Evolutionary conservation across 2,888 invertebrate species (phyloP).

Genomic region (Dendrolimus houi): DNA sequence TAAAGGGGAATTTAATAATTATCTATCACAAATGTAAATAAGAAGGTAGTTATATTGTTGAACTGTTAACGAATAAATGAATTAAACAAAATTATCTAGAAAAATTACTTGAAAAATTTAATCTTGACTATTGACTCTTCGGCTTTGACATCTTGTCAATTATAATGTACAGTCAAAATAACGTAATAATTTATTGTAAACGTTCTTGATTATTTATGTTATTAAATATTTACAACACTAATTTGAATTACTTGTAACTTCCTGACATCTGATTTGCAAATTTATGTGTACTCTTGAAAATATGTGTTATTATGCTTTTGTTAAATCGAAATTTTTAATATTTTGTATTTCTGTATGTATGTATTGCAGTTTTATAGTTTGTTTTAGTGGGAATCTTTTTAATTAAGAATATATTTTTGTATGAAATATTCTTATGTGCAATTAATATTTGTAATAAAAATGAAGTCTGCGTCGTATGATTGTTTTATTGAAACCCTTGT

Average conservation of each 20-base stretch:
- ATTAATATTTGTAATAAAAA: conserved; percentile 73
- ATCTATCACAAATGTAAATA: conserved; percentile 58
- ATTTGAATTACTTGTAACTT: conserved; percentile 14
- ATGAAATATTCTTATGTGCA: conserved; percentile 72
- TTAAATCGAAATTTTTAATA: conserved; percentile 19
- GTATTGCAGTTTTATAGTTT: conserved; percentile 57
- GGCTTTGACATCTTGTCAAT: conserved; percentile 1
- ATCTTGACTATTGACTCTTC: not conserved
- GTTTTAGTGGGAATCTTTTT: conserved; percentile 66
- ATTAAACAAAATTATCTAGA: not conserved
- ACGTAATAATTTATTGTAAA: conserved; percentile 11
- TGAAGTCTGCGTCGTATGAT: conserved; percentile 50
- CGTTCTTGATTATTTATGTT: conserved; percentile 14
- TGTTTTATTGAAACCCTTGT: conserved; percentile 21
- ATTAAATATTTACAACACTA: conserved; percentile 19
- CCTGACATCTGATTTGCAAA: conserved; percentile 55
- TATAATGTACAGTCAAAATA: conserved; percentile 6
- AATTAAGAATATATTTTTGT: conserved; percentile 74
- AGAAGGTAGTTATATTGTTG: conserved; percentile 52
- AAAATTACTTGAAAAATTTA: not conserved
- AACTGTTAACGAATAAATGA: conserved; percentile 32
- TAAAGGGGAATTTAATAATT: conserved; percentile 3
- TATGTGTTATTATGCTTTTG: conserved; percentile 3
- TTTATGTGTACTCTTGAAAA: conserved; percentile 8
- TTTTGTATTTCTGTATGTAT: conserved; percentile 26